Percentiles rank a stretch among this genome's conserved stretches.
These are phyloP conservation scores for Nansenia antarctica DNA, from an alignment of 2,113 vertebrate genomes.

Conservation along the genomic window DNA sequence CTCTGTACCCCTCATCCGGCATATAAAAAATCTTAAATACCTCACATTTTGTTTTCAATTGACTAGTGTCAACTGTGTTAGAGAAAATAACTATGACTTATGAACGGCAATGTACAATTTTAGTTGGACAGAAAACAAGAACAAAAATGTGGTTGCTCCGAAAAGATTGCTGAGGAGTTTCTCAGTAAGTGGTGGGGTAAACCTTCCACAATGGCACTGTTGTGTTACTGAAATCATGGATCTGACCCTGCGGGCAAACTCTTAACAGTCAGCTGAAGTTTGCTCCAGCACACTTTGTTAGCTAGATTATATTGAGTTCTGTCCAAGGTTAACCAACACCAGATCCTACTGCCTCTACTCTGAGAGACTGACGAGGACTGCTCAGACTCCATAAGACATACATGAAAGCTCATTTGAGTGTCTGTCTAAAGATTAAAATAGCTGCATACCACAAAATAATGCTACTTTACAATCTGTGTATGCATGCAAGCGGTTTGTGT, in stretches of 20 bases:
- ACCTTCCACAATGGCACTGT: conserved; percentile 3
- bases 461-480: conserved; percentile 5
- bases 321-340: conserved; percentile 34
- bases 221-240: conserved; percentile 50
- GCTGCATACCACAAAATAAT: not conserved
- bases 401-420: conserved; percentile 49
- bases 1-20: not conserved
- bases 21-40: not conserved
- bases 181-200: not conserved
- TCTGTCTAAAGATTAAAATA: conserved; percentile 23
- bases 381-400: conserved; percentile 30
- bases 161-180: not conserved
- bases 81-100: not conserved
- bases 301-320: conserved; percentile 28
- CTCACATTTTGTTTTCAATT: not conserved
- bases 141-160: not conserved
- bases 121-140: no score
- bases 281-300: conserved; percentile 43
- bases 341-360: conserved; percentile 42
- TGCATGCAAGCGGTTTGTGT: conserved; percentile 30
- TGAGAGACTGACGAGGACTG: conserved; percentile 30
- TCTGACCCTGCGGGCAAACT: conserved; percentile 44
- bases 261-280: conserved; percentile 35
- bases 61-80: not conserved
- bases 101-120: not conserved